A percentile compares a stretch with the other conserved stretches of the same genome.
Evolutionary conservation across 2,888 invertebrate species (phyloP).

Genomic region (Polymixis flavicincta): DNA sequence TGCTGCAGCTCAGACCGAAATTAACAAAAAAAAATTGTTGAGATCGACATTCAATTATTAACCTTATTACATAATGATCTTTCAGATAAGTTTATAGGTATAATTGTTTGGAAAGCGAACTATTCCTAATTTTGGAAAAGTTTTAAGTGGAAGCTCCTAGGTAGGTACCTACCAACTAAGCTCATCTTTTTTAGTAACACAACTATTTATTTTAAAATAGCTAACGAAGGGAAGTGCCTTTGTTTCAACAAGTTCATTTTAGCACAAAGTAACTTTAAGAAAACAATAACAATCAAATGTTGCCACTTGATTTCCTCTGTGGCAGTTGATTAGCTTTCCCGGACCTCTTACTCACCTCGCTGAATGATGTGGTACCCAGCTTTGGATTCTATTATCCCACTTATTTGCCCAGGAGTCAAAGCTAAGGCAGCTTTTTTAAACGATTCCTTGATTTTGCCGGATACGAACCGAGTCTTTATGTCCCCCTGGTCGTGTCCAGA

Average conservation of each 20-base stretch:
- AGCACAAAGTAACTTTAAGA: background rate
- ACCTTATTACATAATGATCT: too few species aligned
- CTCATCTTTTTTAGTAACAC: background rate
- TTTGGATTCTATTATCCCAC: background rate
- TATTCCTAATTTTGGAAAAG: too few species aligned
- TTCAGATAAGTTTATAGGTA: too few species aligned
- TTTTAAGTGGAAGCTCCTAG: too few species aligned
- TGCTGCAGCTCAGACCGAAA: too few species aligned
- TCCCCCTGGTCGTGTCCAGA: background rate
- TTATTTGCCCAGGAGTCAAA: conserved; percentile 10
- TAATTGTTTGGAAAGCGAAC: too few species aligned
- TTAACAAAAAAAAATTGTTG: too few species aligned
- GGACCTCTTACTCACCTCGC: conserved; percentile 15
- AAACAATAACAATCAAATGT: background rate
- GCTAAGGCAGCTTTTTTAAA: background rate
- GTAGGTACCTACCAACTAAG: too few species aligned
- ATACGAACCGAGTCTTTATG: background rate
- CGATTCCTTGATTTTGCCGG: background rate
- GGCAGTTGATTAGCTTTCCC: background rate
- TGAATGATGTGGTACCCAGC: conserved; percentile 33
- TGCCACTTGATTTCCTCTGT: background rate
- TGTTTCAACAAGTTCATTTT: background rate
- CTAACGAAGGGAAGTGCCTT: background rate
- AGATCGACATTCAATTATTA: too few species aligned
- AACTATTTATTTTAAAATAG: background rate